Evolutionary conservation across 2,113 vertebrate genomes (phyloP), one percentile per base, ranked within the genome.

Genomic region (Siniperca knerii): DNA sequence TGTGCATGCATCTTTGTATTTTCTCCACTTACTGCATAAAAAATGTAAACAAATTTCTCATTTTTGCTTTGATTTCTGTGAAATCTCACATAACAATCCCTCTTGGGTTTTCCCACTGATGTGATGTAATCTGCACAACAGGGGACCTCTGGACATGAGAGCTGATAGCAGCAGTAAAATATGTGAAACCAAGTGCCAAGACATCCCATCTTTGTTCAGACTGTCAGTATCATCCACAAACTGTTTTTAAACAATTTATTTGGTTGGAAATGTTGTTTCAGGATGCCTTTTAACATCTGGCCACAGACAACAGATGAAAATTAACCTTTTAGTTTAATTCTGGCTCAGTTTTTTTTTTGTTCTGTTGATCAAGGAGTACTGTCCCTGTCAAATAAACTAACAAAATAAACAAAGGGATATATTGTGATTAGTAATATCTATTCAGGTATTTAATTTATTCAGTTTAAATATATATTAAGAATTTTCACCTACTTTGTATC

Each of bases 171-270:
- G 0, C 13, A 29, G 61, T 62, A 9, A 76, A 68, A 73, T 46
- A 77, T 57, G 65, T 79, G 20, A 85, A 62, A 64, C 35, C 10
- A 68, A 48, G 73, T 25, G 23, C 60, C 60, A 40, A 40, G 18
- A 35, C 8, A 37, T 40, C 33, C 33, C 48, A 48, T 48, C 13
- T 16, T 18, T 61, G 58, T 60, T 46, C 44, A 12, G 44, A 13
- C 61, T 8, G 61, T 35, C 33, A 21, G 18, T 62, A 40, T 37
- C 18, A 64, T 10, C 33, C 9, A 64, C 16, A 15, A 61, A 16
- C 25, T 61, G 58, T 33, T 35, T 62, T 35, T 33, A 16, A 29
- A 61, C 58, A 8, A 9, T 35, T 33, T 3, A 33, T 61, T 61
- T 16, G 25, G 25, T 64, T 37, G 13, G 6, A 18, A 8, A 1